phyloP scores from a whole-genome alignment of 2,888 invertebrate species.

The Rhabditoides inermis region DNA sequence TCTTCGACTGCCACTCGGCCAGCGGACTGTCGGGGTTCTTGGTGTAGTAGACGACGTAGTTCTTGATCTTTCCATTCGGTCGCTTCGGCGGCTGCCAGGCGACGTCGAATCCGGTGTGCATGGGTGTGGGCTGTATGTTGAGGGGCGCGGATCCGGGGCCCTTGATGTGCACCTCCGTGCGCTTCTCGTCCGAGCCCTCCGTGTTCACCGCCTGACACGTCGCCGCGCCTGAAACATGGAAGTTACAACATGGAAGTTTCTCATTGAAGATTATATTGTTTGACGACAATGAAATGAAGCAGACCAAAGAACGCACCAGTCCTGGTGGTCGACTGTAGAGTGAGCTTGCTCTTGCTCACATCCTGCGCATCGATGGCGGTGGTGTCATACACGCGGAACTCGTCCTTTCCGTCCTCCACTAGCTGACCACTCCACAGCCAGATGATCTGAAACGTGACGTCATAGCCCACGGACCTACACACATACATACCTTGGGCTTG shows the following conservation, averaged over 20 bases:
- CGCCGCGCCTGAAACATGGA: not conserved
- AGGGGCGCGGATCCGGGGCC: slow-evolving; percentile 45
- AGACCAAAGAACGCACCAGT: slow-evolving; percentile 22
- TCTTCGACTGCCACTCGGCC: slow-evolving; percentile 38
- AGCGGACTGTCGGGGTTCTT: slow-evolving; percentile 44
- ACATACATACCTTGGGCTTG: too few species aligned
- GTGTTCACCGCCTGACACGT: slow-evolving; percentile 25
- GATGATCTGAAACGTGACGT: too few species aligned
- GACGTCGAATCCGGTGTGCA: slow-evolving; percentile 46
- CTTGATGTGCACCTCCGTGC: slow-evolving; percentile 40
- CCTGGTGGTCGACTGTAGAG: slow-evolving; percentile 42
- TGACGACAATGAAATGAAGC: not conserved
- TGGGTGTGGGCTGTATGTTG: slow-evolving; percentile 40
- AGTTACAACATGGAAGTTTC: not conserved
- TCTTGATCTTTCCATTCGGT: slow-evolving; percentile 44
- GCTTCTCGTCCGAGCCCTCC: slow-evolving; percentile 41
- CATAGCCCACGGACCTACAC: too few species aligned
- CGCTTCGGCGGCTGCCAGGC: slow-evolving; percentile 44
- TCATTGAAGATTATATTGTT: not conserved
- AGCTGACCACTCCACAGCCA: slow-evolving; percentile 46
- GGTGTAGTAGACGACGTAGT: slow-evolving; percentile 48
- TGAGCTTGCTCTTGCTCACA: slow-evolving; percentile 35
- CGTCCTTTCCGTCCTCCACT: slow-evolving; percentile 49
- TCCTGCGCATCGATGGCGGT: slow-evolving; percentile 42
- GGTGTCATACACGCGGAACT: slow-evolving; percentile 47